Base-by-base conservation (phyloP, 2,888 invertebrate genomes). In the Pandemis corylana region DNA sequence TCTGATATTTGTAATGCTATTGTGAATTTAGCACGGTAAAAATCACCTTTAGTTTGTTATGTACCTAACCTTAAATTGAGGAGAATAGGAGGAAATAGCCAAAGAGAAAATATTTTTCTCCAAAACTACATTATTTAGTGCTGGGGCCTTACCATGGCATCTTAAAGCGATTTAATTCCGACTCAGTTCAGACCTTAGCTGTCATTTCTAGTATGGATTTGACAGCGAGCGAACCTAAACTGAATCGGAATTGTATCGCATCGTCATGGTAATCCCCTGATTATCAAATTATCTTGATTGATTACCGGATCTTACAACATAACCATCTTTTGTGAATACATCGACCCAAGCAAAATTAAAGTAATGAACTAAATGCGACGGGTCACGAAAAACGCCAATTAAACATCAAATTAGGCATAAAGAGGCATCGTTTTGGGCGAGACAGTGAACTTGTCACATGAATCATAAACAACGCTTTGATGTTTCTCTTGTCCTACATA, bases 301-400 rank as follows among this genome's bases (percentile, higher is more conserved):
- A 36, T 36, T 36, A 36, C 28, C 28, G 2, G 28, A 36, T 36
- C 28, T 36, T 36, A 7, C 9, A 15, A 53, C n/a, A 53, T n/a
- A n/a, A 2, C 15, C 20, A 56, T 56, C 9, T 9, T 56, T 56
- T 56, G 3, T 20, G 7, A 20, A 15, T 9, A 56, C 3, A 15
- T 61, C 20, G 61, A 13, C 12, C 36, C 12, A 61, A 36, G 9
- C 36, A 36, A 20, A 36, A 36, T 10, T 61, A 12, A 49, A 2
- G 5, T 9, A 10, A 20, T 5, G 6, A 41, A 42, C n/a, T 12
- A 46, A n/a, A 61, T 20, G 68, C 9, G 28, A 9, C n/a, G 2
- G 44, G 68, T 68, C 59, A 59, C 68, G 68, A 42, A 20, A 68
- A 7, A 13, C 42, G 10, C 7, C 7, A 68, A 62, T 41, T 51